Base-by-base conservation (phyloP, 2,113 vertebrate species). In the Strix uralensis region DNA sequence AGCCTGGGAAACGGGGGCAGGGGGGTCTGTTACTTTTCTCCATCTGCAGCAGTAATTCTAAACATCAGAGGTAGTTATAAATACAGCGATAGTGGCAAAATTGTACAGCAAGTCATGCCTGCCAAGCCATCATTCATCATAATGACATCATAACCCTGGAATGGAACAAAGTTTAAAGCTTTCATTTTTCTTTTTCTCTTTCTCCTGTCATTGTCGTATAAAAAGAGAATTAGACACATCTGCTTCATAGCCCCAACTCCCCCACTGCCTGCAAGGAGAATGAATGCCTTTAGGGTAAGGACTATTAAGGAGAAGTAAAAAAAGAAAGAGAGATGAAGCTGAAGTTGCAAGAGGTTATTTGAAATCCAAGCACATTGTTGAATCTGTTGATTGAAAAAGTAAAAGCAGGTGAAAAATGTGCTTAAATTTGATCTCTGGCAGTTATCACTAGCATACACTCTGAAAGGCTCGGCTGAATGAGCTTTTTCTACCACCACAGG, bases 61-160 rank as follows among this genome's bases (percentile, higher is more conserved):
- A 63, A 54, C 36, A 30, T 74, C 55, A 63, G 88, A 84, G 72
- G 40, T 13, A 29, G 66, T 80, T 80, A 71, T 47, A 85, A 94
- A 94, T 14, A 42, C 27, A 47, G 42, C 40, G 40, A 49, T 3
- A 63, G n/a, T 16, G 25, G 40, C 62, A 74, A 55, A 91, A 82
- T 32, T 34, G 61, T 58, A 62, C 29, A 81, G 81, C 73, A 38
- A 78, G 94, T 26, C 71, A 42, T 49, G 40, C 74, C 84, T 80
- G 95, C 81, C 54, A 52, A 88, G 83, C 62, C 71, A 86, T 85
- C 66, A 40, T 79, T 90, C 92, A 81, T 67, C 78, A n/a, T 57
- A 79, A 59, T 63, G 84, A 58, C 79, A 82, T 72, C 81, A 57
- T n/a, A 74, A 69, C 52, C 80, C 94, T 61, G 90, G 69, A 94